Evolutionary conservation across 2,888 invertebrate genomes (phyloP).

Genomic region (Amblyjoppa fuscipennis): DNA sequence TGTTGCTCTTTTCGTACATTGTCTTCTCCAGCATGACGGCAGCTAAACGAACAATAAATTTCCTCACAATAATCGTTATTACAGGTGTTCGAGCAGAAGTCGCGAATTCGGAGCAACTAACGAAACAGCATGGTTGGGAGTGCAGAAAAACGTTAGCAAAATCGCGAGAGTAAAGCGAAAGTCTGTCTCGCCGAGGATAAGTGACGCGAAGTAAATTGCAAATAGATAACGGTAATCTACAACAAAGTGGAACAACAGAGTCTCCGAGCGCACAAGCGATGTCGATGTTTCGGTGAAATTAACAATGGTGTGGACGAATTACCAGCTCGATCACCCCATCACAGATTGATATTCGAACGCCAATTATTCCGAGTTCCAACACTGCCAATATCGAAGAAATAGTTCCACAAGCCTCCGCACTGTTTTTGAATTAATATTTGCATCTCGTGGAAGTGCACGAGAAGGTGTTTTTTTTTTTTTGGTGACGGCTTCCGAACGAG

Average conservation of each 20-base stretch:
- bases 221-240: conserved; percentile 27
- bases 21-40: conserved; percentile 32
- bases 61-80: neutral
- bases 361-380: conserved; percentile 40
- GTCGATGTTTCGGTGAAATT: neutral
- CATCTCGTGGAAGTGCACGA: conserved; percentile 55
- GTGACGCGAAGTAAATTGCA: neutral
- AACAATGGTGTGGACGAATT: conserved; percentile 25
- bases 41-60: neutral
- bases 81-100: neutral
- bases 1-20: conserved; percentile 45
- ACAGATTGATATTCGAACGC: conserved; percentile 50
- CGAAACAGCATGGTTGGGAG: neutral
- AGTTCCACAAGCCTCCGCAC: conserved; percentile 48
- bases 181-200: conserved; percentile 1
- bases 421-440: conserved; percentile 52
- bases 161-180: neutral
- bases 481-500: conserved; percentile 8
- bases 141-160: neutral
- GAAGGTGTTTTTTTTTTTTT: conserved; percentile 4
- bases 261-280: conserved; percentile 3
- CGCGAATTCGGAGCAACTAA: neutral
- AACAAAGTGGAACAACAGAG: conserved; percentile 1
- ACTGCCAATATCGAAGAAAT: conserved; percentile 24
- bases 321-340: conserved; percentile 59